phyloP scores from a whole-genome alignment of 1,140 invertebrate species.

The Drosophila sturtevanti region DNA sequence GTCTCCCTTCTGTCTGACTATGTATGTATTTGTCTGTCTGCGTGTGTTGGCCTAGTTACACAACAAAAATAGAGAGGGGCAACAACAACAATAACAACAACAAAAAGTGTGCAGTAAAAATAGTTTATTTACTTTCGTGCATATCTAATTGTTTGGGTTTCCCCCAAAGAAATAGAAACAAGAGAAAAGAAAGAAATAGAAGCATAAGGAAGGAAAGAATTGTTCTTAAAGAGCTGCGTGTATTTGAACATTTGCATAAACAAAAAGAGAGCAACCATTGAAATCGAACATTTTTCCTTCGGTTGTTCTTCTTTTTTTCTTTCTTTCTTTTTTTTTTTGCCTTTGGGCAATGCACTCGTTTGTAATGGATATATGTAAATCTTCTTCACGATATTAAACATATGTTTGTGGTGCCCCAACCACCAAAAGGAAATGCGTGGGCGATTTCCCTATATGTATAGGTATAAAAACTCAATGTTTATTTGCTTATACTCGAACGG shows the following conservation, averaged over 20 bases:
- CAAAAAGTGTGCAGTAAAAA: conserved; percentile 58
- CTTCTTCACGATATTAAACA: conserved; percentile 56
- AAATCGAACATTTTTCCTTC: conserved; percentile 36
- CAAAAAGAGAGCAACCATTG: conserved; percentile 50
- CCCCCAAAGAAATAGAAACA: conserved; percentile 32
- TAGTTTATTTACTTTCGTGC: conserved; percentile 65
- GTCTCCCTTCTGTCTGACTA: conserved; percentile 45
- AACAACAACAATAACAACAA: no score
- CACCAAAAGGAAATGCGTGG: conserved; percentile 16
- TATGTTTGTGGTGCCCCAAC: conserved; percentile 36
- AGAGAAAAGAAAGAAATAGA: conserved; percentile 16
- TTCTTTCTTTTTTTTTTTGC: no score
- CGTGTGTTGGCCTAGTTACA: conserved; percentile 61
- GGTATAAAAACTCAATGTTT: conserved; percentile 52
- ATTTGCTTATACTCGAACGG: conserved; percentile 34
- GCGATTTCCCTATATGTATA: conserved; percentile 44
- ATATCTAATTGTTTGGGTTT: conserved; percentile 64
- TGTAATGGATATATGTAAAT: conserved; percentile 13
- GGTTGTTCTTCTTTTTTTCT: no score
- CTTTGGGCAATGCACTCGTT: neutral
- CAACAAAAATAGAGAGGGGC: conserved; percentile 36
- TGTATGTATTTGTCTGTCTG: neutral
- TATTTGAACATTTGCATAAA: conserved; percentile 68
- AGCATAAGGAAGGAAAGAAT: conserved; percentile 19
- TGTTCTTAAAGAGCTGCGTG: conserved; percentile 12